Conservation (phyloP, 1,140 invertebrate species). For the Tribolium castaneum region DNA sequence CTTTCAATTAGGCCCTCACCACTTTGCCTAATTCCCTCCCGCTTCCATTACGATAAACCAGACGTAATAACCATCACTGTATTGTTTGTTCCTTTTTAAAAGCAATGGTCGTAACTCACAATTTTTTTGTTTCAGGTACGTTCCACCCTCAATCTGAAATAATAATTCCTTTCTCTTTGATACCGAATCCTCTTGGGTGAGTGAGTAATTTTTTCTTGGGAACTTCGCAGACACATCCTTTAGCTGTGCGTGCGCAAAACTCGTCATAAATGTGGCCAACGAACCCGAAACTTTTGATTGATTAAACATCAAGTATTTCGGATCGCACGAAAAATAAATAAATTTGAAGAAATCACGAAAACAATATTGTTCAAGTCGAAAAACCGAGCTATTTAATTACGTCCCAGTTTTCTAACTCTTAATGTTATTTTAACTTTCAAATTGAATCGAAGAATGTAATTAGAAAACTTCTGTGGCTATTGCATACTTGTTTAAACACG, state of each 20-base stretch:
- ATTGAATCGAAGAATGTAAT: conserved; percentile 26
- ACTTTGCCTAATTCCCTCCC: no score
- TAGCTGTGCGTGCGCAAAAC: neutral
- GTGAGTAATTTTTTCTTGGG: neutral
- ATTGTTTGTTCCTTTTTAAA: neutral
- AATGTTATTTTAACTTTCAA: conserved; percentile 30
- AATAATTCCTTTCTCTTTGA: neutral
- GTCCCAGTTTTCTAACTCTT: conserved; percentile 21
- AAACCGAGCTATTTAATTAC: neutral
- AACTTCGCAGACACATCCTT: neutral
- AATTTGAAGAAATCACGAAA: neutral
- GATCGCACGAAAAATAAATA: neutral
- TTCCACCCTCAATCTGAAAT: neutral
- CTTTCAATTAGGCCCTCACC: no score
- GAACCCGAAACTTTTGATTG: neutral
- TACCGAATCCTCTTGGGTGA: neutral
- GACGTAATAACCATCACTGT: no score
- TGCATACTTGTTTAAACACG: conserved; percentile 11
- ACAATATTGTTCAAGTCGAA: neutral
- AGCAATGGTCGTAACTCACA: neutral
- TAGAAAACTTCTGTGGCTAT: conserved; percentile 6
- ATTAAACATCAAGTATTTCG: neutral
- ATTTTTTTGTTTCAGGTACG: neutral
- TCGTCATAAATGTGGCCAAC: neutral
- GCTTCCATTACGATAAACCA: no score